A percentile compares a stretch with the other conserved stretches of the same genome.
These are phyloP conservation scores for Nasonia longicornis DNA, from an alignment of 1,140 invertebrate genomes.

Conservation along the genomic window DNA sequence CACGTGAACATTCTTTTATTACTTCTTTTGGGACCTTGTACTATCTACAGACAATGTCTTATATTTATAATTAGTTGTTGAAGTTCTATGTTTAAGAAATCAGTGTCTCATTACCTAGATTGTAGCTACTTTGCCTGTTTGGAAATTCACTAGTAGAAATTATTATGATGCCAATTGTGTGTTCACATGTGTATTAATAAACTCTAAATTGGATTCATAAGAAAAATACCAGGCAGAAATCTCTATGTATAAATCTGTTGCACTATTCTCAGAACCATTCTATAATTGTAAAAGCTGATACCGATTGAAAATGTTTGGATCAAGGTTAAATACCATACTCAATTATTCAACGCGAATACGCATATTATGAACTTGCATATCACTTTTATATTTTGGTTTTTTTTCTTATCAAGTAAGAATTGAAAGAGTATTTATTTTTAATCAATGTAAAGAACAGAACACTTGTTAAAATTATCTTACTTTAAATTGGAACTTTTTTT, in stretches of 20 bases:
- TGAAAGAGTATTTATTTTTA: too few species aligned
- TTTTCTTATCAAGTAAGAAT: too few species aligned
- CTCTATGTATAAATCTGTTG: background rate
- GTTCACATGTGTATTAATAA: background rate
- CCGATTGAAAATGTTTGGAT: background rate
- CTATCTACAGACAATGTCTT: background rate
- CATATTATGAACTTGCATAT: background rate
- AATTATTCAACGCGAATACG: background rate
- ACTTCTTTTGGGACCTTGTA: background rate
- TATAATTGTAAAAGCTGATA: background rate
- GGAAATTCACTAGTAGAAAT: conserved; percentile 24
- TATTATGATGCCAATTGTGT: background rate
- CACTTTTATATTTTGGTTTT: background rate
- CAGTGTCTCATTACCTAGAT: background rate
- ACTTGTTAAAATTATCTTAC: too few species aligned
- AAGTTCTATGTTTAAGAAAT: background rate
- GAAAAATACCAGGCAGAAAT: background rate
- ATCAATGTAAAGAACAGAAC: too few species aligned
- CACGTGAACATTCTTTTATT: background rate
- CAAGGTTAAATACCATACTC: background rate
- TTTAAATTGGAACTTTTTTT: too few species aligned
- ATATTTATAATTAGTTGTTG: background rate
- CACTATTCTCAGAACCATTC: too few species aligned
- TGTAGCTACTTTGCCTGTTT: background rate
- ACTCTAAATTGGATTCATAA: background rate